phyloP scores from a whole-genome alignment of 2,888 invertebrate species.

The Deilephila porcellus region DNA sequence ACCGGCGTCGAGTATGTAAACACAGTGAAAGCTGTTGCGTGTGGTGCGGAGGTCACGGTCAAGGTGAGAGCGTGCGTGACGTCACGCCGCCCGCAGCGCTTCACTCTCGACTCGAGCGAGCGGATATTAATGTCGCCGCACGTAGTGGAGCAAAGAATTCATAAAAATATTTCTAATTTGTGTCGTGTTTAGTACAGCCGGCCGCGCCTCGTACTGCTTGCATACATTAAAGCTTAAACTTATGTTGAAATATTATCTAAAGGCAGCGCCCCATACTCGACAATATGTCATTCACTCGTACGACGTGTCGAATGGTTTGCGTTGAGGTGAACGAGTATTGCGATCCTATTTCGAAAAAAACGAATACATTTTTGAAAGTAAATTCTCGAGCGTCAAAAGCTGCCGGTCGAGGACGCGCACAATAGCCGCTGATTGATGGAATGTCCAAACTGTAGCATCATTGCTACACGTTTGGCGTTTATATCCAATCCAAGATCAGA shows the following conservation, averaged over 20 bases:
- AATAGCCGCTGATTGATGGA: neutral
- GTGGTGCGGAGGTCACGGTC: neutral
- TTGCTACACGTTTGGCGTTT: no score
- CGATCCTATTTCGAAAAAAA: neutral
- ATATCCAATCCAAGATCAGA: no score
- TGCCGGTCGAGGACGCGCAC: neutral
- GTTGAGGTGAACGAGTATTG: conserved; percentile 6
- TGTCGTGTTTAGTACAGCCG: no score
- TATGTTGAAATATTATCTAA: no score
- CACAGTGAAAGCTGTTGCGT: neutral
- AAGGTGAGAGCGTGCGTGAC: neutral
- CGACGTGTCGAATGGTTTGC: neutral
- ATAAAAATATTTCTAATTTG: neutral
- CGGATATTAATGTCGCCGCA: neutral
- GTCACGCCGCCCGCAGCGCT: neutral
- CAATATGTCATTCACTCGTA: no score
- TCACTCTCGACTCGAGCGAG: neutral
- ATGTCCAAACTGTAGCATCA: no score
- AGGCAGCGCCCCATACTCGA: no score
- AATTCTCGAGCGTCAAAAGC: neutral
- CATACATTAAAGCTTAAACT: no score
- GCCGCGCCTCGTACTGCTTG: no score
- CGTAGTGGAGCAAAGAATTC: no score
- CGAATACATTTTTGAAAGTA: neutral
- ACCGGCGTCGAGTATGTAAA: neutral